Percentiles rank a stretch among this genome's conserved stretches.
Evolutionary conservation across 2,113 vertebrate genomes (phyloP).

Genomic region (Lonchura striata): DNA sequence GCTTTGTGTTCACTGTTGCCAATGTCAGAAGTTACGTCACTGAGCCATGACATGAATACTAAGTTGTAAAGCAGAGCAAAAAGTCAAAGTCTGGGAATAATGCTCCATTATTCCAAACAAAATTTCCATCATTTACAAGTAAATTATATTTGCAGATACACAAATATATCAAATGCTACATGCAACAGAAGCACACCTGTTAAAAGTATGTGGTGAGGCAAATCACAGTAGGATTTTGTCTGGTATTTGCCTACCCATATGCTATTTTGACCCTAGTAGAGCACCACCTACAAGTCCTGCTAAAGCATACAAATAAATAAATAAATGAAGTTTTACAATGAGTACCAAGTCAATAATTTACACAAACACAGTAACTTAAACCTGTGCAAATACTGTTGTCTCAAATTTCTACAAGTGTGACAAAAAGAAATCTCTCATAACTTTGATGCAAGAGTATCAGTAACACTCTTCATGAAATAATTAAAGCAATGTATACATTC

Average conservation of each 20-base stretch:
- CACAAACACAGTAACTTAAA: slow-evolving; percentile 38
- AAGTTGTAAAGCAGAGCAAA: slow-evolving; percentile 19
- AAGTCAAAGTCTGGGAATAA: neutral
- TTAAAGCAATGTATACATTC: neutral
- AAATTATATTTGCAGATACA: slow-evolving; percentile 48
- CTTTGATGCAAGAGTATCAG: neutral
- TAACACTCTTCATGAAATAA: neutral
- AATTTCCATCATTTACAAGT: neutral
- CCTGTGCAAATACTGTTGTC: neutral
- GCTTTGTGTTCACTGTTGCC: neutral
- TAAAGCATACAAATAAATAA: slow-evolving; percentile 52
- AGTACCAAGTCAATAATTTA: slow-evolving; percentile 27
- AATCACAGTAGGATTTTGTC: slow-evolving; percentile 13
- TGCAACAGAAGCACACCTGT: slow-evolving; percentile 45
- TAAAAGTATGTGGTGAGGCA: slow-evolving; percentile 16
- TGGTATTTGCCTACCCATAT: slow-evolving; percentile 33
- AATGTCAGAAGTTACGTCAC: slow-evolving; percentile 1
- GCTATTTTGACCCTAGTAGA: slow-evolving; percentile 41
- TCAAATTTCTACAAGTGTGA: neutral
- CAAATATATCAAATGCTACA: slow-evolving; percentile 24
- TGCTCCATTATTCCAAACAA: neutral
- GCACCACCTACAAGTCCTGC: slow-evolving; percentile 36
- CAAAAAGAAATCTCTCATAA: neutral
- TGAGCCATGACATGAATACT: slow-evolving; percentile 22
- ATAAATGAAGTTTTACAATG: slow-evolving; percentile 36